Evolutionary conservation across 2,797 vertebrate genomes (phyloP).

Genomic region (Coendou prehensilis): DNA sequence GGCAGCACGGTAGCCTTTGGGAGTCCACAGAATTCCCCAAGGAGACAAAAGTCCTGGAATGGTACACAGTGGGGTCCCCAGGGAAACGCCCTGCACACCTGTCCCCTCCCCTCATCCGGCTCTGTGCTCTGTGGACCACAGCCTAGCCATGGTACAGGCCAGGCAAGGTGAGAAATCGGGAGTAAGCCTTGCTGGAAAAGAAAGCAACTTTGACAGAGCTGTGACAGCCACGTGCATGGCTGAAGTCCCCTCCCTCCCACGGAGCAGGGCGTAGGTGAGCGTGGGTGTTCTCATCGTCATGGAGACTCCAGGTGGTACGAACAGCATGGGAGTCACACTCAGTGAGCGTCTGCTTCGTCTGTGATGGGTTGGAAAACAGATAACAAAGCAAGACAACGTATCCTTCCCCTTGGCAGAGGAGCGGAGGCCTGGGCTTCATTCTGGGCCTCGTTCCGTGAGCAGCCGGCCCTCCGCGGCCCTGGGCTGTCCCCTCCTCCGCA

Average conservation of each 20-base stretch:
- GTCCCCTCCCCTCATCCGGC: not conserved
- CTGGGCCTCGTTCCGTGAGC: not conserved
- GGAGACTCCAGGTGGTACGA: not conserved
- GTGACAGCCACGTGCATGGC: not conserved
- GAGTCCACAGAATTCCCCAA: not conserved
- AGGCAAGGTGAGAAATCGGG: not conserved
- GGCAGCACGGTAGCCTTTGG: not conserved
- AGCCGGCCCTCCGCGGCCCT: no score
- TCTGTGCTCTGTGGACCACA: not conserved
- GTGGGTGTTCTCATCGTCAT: not conserved
- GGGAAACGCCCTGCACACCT: not conserved
- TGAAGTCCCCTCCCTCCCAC: not conserved
- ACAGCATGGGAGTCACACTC: fast-evolving
- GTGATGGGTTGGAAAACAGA: not conserved
- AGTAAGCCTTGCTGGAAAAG: not conserved
- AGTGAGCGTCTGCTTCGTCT: not conserved
- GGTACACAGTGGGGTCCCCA: no score
- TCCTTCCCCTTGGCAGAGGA: not conserved
- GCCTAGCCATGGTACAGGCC: not conserved
- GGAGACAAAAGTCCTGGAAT: not conserved
- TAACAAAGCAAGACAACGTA: not conserved
- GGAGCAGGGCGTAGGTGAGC: no score
- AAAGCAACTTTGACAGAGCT: not conserved
- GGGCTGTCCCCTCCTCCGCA: no score
- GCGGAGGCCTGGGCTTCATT: no score